These are phyloP conservation scores for Lepas anatifera DNA, from an alignment of 2,888 invertebrate genomes.

Conservation along the genomic window DNA sequence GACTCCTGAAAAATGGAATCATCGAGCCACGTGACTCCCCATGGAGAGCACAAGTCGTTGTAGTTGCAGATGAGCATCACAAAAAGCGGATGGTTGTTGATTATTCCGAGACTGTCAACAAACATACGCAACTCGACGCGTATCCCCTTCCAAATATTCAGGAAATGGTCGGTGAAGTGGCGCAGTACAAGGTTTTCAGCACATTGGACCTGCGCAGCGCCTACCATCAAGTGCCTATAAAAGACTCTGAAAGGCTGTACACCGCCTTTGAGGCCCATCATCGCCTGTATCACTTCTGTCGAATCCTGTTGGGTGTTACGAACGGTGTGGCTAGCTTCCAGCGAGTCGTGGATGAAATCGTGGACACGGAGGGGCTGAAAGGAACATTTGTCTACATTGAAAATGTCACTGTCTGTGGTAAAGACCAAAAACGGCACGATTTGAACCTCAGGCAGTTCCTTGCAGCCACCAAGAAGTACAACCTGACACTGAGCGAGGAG, in stretches of 20 bases:
- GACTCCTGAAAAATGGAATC: conserved; percentile 3
- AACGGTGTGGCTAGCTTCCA: conserved; percentile 20
- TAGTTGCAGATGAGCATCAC: too few species aligned
- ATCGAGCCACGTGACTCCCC: not conserved
- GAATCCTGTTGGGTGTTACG: conserved; percentile 21
- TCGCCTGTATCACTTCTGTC: conserved; percentile 18
- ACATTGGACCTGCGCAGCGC: conserved; percentile 19
- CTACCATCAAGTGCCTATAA: conserved; percentile 18
- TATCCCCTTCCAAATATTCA: too few species aligned
- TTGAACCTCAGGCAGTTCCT: not conserved
- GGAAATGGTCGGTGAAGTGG: conserved; percentile 11
- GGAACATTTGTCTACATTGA: too few species aligned
- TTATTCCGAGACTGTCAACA: too few species aligned
- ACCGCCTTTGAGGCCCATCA: conserved; percentile 20
- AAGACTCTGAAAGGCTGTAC: conserved; percentile 17
- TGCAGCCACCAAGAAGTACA: not conserved
- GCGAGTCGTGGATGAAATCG: too few species aligned
- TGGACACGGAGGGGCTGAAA: too few species aligned
- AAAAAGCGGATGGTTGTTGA: too few species aligned
- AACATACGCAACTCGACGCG: too few species aligned
- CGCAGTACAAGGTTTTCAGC: conserved; percentile 20
- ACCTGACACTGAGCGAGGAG: conserved; percentile 7
- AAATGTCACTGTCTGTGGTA: not conserved
- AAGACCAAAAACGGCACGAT: not conserved
- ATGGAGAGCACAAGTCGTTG: too few species aligned